Percentiles rank a stretch among this genome's conserved stretches.
These are phyloP conservation scores for Carposina sasakii DNA, from an alignment of 1,140 invertebrate species.

Conservation along the genomic window DNA sequence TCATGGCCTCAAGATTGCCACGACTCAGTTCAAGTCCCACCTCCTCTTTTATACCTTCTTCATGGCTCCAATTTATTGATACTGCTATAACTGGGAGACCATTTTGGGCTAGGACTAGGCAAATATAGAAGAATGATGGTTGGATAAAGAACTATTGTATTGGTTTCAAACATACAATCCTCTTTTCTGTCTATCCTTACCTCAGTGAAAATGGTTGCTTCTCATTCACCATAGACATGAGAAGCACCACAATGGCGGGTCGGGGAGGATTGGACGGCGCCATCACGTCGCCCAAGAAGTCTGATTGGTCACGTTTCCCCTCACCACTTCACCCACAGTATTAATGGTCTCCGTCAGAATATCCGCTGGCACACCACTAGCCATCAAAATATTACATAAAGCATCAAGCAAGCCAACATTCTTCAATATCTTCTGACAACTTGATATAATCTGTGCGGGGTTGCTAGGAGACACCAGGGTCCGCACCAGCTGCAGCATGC, in stretches of 20 bases:
- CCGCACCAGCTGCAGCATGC: slow-evolving; percentile 91
- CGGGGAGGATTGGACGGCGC: slow-evolving; percentile 93
- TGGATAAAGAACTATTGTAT: too few species aligned
- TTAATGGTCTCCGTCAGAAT: slow-evolving; percentile 97
- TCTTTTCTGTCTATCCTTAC: slow-evolving; percentile 42
- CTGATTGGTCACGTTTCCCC: slow-evolving; percentile 93
- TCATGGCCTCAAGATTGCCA: too few species aligned
- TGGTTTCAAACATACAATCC: too few species aligned
- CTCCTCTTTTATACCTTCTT: too few species aligned
- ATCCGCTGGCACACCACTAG: slow-evolving; percentile 96
- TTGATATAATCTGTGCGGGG: slow-evolving; percentile 79
- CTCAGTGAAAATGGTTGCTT: slow-evolving; percentile 94
- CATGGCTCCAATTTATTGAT: too few species aligned
- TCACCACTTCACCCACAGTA: slow-evolving; percentile 94
- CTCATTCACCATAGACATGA: slow-evolving; percentile 99
- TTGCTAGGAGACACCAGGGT: slow-evolving; percentile 92
- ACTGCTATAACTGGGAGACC: too few species aligned
- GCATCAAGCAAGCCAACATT: slow-evolving; percentile 86
- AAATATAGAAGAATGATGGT: too few species aligned
- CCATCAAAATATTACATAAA: slow-evolving; percentile 93
- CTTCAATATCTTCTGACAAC: slow-evolving; percentile 92
- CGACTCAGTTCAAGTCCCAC: too few species aligned
- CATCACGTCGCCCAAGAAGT: slow-evolving; percentile 92
- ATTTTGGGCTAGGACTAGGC: too few species aligned
- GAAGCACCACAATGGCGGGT: slow-evolving; percentile 92